Evolutionary conservation across 2,888 invertebrate species (phyloP), one percentile per base, ranked within the genome.

Genomic region (Leucania comma): DNA sequence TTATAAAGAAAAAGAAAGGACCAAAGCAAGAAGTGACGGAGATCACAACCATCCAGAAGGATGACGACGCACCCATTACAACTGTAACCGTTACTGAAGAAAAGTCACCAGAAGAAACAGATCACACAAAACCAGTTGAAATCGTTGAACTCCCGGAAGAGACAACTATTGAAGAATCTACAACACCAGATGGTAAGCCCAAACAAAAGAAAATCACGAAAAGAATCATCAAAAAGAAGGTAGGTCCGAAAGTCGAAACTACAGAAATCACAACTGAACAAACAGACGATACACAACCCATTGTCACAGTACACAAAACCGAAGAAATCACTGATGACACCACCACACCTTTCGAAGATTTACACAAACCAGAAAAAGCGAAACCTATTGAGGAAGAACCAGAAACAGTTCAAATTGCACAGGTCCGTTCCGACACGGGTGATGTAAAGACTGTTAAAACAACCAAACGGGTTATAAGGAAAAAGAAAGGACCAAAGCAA

Each of bases 311-410:
- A 53, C 17, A 53, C 53, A 53, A 53, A 53, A 53, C 53, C 0
- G 53, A 53, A 8, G 26, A 53, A 53, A 17, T 53, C 17, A 1
- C 17, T 17, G 53, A 53, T 0, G 53, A 53, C 26, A 53, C 53
- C 2, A 53, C 53, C 0, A 75, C 69, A 5, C 68, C 75, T 0
- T 83, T 89, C 0, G 88, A 91, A 75, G 88, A 89, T 59, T 88
- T 86, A 50, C 86, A 87, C 62, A 83, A 90, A 68, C 85, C 86
- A 0, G 69, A 85, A 9, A 86, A 68, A 14, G 73, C 68, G 1
- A 67, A 48, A 1, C 68, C 70, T 51, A n/a, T 53, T 1, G 26
- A 26, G 6, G 53, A 53, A 26, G 53, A 53, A 53, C 53, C 53
- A 3, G 53, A 53, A 26, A 53, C 26, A 2, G 53, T 53, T 2